phyloP scores from a whole-genome alignment of 92 coral and sea anemone genomes.

The Pocillopora meandrina region DNA sequence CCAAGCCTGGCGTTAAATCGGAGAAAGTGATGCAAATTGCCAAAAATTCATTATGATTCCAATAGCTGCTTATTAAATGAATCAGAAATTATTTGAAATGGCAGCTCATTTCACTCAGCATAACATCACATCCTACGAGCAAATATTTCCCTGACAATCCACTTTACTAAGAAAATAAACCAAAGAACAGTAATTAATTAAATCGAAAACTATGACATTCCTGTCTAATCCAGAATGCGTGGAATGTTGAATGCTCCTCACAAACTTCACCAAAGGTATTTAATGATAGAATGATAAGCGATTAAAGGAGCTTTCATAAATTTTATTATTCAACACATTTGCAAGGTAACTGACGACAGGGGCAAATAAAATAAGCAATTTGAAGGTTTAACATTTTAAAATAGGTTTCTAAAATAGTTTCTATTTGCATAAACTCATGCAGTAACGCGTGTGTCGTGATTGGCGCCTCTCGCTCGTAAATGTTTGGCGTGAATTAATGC shows the following conservation, averaged over 20 bases:
- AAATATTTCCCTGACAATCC: neutral
- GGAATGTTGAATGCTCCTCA: neutral
- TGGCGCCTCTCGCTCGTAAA: too few relatives aligned
- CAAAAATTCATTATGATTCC: neutral
- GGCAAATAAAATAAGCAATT: too few relatives aligned
- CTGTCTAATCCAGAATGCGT: slow-evolving; percentile 13
- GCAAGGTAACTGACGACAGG: too few relatives aligned
- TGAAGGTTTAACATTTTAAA: too few relatives aligned
- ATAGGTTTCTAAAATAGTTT: too few relatives aligned
- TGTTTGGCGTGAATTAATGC: too few relatives aligned
- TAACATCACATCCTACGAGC: neutral
- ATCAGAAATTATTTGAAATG: neutral
- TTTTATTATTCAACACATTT: too few relatives aligned
- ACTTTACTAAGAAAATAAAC: slow-evolving; percentile 13
- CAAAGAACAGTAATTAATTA: neutral
- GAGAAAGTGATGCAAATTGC: neutral
- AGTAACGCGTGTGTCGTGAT: too few relatives aligned
- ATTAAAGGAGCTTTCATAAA: too few relatives aligned
- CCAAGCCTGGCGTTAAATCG: too few relatives aligned
- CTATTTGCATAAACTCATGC: too few relatives aligned
- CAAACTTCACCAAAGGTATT: neutral
- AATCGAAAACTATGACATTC: slow-evolving; percentile 1
- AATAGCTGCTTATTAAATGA: neutral
- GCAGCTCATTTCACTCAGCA: neutral
- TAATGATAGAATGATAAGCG: neutral